These are phyloP conservation scores for Rhinophrynus dorsalis DNA, from an alignment of 2,797 vertebrate genomes.

Conservation along the genomic window DNA sequence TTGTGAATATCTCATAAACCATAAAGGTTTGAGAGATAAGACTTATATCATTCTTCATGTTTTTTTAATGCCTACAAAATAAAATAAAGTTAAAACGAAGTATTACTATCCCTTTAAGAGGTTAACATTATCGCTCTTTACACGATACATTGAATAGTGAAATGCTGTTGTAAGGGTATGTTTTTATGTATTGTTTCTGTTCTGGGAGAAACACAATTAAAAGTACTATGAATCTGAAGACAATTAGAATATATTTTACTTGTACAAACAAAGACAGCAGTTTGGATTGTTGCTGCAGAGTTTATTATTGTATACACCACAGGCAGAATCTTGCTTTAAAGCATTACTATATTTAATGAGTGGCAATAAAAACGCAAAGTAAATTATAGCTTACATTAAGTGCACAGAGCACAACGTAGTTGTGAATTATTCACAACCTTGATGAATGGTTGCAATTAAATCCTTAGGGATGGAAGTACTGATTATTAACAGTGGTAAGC, in stretches of 20 bases:
- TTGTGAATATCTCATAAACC: too few species aligned
- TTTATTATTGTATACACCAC: neutral
- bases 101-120: too few species aligned
- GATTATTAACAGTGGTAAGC: slow-evolving; percentile 38
- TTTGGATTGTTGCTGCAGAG: neutral
- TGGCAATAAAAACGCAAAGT: slow-evolving; percentile 21
- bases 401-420: slow-evolving; percentile 23
- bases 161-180: too few species aligned
- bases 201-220: neutral
- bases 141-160: too few species aligned
- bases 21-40: too few species aligned
- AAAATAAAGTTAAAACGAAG: too few species aligned
- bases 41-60: too few species aligned
- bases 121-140: too few species aligned
- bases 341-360: slow-evolving; percentile 28
- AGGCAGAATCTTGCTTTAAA: neutral
- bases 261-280: neutral
- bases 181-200: neutral
- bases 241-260: neutral
- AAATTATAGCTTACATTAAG: slow-evolving; percentile 41
- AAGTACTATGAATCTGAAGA: neutral
- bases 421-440: slow-evolving; percentile 45
- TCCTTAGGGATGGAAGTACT: slow-evolving; percentile 22
- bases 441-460: slow-evolving; percentile 45
- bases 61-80: too few species aligned